Base-by-base conservation (phyloP, 2,113 vertebrate genomes). In the Dromaius novaehollandiae region DNA sequence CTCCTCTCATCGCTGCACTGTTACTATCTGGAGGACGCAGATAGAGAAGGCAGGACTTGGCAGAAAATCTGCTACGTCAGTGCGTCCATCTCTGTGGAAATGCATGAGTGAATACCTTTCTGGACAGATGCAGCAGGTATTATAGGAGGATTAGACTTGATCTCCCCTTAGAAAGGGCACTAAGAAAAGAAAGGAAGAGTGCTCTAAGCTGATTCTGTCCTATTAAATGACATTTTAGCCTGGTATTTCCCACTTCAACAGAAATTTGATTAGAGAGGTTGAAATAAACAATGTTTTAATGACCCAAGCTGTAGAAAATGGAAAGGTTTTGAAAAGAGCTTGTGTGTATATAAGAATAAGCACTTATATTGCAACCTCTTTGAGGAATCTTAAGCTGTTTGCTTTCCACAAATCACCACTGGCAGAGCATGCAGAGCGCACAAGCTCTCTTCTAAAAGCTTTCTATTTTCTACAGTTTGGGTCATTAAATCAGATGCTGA, bases 271-370 rank as follows among this genome's bases (percentile, higher is more conserved):
- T 63, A 40, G 76, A 87, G 74, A n/a, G 56, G 38, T 48, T 19
- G 83, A 82, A 74, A 87, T 84, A 96, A 92, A 93, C 83, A 75
- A 38, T 42, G 53, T 82, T 92, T 89, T 93, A 93, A 95, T 70
- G 63, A 70, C 48, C 81, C 10, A 20, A 82, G 85, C 32, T 22
- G 38, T 13, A 71, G 80, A 48, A 85, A 38, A 20, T 50, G 28
- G 15, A 65, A 63, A 92, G 70, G 36, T 66, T 91, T 89, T n/a
- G 34, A 46, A 17, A 69, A 77, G 74, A 65, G 11, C 48, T 89
- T 73, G 70, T 91, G 12, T 60, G 65, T 58, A 53, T 16, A 18
- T 18, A 13, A 36, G 80, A 79, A 77, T 13, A 90, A 96, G 89
- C 64, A 53, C 36, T 68, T 25, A 32, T 1, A n/a, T 10, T 77